Evolutionary conservation across 2,888 invertebrate species (phyloP), one percentile per base, ranked within the genome.

Genomic region (Megastigmus dorsalis): DNA sequence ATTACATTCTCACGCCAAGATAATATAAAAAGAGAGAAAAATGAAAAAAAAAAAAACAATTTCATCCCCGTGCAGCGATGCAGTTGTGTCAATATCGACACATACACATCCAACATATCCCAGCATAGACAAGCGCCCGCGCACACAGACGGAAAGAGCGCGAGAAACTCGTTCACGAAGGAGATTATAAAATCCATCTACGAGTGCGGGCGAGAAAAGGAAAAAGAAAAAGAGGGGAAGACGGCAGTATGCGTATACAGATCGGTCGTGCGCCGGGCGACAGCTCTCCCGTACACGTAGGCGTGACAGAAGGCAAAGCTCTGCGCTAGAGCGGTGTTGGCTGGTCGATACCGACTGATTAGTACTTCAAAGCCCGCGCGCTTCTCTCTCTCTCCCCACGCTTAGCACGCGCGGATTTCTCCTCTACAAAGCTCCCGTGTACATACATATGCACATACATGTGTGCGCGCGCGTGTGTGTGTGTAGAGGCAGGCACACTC

Each of bases 281-380:
- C n/a, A n/a, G n/a, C n/a, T n/a, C n/a, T n/a, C n/a, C n/a, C n/a
- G n/a, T n/a, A n/a, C n/a, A n/a, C 20, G 54, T 60, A 67, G 67
- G 67, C 60, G 73, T 67, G 45, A 52, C 65, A 60, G 65, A 60
- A 60, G 74, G 52, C 33, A 62, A 77, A 72, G n/a, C n/a, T n/a
- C n/a, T n/a, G n/a, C n/a, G n/a, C n/a, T n/a, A n/a, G n/a, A n/a
- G n/a, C 70, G 79, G 77, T 75, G 36, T 33, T 69, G n/a, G n/a
- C 79, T 81, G 82, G 79, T 82, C 85, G 82, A 85, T 85, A 85
- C 62, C 71, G 38, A 71, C 83, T 84, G 82, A 85, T 85, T 85
- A 84, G 83, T 85, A 85, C 84, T 84, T 85, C 81, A 84, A 85
- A 85, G 84, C 79, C n/a, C 28, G 71, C 75, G 80, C 10, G 41